A percentile compares a stretch with the other conserved stretches of the same genome.
phyloP scores from a whole-genome alignment of 2,113 vertebrate species.

The Pao palembangensis region DNA sequence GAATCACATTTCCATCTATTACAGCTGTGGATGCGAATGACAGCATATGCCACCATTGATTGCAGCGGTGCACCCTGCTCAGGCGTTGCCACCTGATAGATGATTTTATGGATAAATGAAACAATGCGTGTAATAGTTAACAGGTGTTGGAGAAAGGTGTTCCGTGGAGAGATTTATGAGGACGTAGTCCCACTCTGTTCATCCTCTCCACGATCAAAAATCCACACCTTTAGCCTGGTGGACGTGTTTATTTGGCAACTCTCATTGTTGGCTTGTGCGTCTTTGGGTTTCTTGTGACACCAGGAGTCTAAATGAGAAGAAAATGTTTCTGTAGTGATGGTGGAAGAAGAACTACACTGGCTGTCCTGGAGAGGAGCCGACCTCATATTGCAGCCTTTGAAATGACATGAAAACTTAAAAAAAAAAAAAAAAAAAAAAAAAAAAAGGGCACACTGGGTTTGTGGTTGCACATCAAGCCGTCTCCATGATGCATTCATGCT shows the following conservation, averaged over 20 bases:
- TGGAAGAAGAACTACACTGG: conserved; percentile 21
- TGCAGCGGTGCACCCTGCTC: neutral
- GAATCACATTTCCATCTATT: conserved; percentile 58
- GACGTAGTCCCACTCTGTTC: conserved; percentile 17
- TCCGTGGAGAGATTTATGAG: conserved; percentile 34
- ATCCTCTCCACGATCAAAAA: conserved; percentile 28
- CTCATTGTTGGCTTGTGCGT: conserved; percentile 20
- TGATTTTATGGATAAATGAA: conserved; percentile 50
- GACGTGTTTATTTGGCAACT: neutral
- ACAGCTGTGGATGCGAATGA: conserved; percentile 32
- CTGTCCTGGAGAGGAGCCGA: conserved; percentile 35
- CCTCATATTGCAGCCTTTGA: too few relatives aligned
- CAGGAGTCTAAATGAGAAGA: conserved; percentile 56
- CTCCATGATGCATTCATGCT: conserved; percentile 5
- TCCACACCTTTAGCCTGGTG: conserved; percentile 15
- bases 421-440: conserved; percentile 14
- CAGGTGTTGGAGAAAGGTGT: conserved; percentile 25
- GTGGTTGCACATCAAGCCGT: conserved; percentile 22
- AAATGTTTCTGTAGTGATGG: conserved; percentile 61
- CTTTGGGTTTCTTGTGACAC: conserved; percentile 48
- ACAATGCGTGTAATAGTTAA: conserved; percentile 37
- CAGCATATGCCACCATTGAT: conserved; percentile 17
- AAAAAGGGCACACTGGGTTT: neutral
- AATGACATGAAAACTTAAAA: conserved; percentile 5
- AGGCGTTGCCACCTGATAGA: conserved; percentile 30